These are phyloP conservation scores for Mercenaria mercenaria DNA, from an alignment of 1,140 invertebrate species.

Conservation along the genomic window DNA sequence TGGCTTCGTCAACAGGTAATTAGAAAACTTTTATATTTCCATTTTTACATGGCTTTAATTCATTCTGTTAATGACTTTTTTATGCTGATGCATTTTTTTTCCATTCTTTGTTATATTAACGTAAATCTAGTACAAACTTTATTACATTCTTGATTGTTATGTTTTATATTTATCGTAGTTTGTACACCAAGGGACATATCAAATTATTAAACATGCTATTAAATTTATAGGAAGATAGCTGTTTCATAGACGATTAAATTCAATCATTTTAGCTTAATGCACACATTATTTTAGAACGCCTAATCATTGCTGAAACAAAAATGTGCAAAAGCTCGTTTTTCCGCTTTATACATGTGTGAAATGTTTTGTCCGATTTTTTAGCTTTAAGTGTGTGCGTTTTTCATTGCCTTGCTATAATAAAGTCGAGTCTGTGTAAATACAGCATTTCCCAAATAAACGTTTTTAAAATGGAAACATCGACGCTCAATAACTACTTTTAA, in stretches of 20 bases:
- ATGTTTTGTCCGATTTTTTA: background rate
- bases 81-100: background rate
- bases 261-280: no score
- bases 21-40: background rate
- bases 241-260: background rate
- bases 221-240: background rate
- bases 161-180: background rate
- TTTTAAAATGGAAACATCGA: conserved; percentile 11
- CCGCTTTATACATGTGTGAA: background rate
- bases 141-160: background rate
- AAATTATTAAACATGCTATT: background rate
- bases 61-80: background rate
- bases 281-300: no score
- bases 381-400: background rate
- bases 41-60: background rate
- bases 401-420: background rate
- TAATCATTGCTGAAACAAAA: no score
- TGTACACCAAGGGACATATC: background rate
- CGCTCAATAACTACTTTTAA: conserved; percentile 17
- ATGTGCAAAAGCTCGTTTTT: no score
- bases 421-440: conserved; percentile 20
- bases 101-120: background rate
- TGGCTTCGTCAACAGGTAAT: conserved; percentile 59
- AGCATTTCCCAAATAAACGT: background rate
- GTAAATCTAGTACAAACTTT: background rate